These are phyloP conservation scores for Hemicordylus capensis DNA, from an alignment of 2,113 vertebrate genomes.

Conservation along the genomic window DNA sequence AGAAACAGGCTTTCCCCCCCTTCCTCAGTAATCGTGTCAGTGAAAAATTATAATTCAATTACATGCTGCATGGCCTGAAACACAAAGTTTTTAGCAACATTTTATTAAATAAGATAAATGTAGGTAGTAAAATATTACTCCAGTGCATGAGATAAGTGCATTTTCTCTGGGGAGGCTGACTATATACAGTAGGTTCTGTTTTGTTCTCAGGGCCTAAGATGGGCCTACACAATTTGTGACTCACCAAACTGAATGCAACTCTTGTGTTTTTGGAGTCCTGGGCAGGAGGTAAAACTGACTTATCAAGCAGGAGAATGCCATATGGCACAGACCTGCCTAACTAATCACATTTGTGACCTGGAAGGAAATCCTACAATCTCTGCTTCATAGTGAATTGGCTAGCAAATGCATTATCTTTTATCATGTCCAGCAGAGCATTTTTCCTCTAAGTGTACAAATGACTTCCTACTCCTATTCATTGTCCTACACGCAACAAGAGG, in stretches of 20 bases:
- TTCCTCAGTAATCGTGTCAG: rapidly evolving
- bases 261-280: no score
- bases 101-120: background rate
- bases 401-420: no score
- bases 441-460: no score
- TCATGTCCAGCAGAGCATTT: no score
- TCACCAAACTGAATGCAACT: background rate
- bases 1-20: background rate
- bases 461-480: no score
- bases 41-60: background rate
- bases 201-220: background rate
- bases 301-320: no score
- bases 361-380: no score
- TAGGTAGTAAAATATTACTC: background rate
- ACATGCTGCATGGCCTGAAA: background rate
- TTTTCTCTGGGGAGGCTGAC: background rate
- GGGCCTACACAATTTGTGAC: background rate
- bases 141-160: background rate
- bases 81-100: rapidly evolving
- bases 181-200: background rate
- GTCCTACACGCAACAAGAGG: no score
- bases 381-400: no score
- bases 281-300: no score
- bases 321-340: no score
- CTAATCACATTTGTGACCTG: no score